Conservation (phyloP, 2,888 invertebrate genomes). For the Nomada hirtipes region DNA sequence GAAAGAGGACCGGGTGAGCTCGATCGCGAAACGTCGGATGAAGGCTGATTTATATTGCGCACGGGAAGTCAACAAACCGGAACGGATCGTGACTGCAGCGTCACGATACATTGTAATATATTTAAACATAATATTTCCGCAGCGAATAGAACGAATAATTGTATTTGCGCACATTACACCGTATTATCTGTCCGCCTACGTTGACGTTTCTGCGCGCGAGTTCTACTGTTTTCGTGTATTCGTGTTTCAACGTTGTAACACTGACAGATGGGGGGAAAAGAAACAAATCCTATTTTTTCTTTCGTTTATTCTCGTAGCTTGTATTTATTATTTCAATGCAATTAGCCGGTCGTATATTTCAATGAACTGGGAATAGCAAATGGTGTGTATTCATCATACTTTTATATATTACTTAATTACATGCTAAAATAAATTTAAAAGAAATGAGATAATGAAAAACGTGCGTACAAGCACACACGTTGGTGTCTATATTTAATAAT, state of each 20-base stretch:
- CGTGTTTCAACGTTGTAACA: slow-evolving; percentile 5
- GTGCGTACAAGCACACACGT: too few species aligned
- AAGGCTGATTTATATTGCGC: slow-evolving; percentile 54
- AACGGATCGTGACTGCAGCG: slow-evolving; percentile 48
- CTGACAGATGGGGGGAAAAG: background rate
- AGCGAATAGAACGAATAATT: slow-evolving; percentile 50
- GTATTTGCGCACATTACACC: slow-evolving; percentile 47
- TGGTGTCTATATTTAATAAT: too few species aligned
- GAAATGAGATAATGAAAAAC: too few species aligned
- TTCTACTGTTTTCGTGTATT: slow-evolving; percentile 21
- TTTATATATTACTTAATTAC: too few species aligned
- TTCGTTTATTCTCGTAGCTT: background rate
- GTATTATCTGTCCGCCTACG: slow-evolving; percentile 17
- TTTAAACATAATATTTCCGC: slow-evolving; percentile 57
- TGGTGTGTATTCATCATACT: too few species aligned
- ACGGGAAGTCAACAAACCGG: slow-evolving; percentile 56
- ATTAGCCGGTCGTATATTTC: too few species aligned
- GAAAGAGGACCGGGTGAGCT: slow-evolving; percentile 10
- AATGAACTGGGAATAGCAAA: too few species aligned
- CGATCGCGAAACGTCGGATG: slow-evolving; percentile 54
- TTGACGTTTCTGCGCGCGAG: slow-evolving; percentile 3
- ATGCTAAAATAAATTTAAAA: too few species aligned
- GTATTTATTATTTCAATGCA: too few species aligned
- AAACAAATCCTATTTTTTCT: background rate
- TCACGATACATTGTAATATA: slow-evolving; percentile 50